These are phyloP conservation scores for Opisthocomus hoazin DNA, from an alignment of 2,113 vertebrate genomes.

Conservation along the genomic window DNA sequence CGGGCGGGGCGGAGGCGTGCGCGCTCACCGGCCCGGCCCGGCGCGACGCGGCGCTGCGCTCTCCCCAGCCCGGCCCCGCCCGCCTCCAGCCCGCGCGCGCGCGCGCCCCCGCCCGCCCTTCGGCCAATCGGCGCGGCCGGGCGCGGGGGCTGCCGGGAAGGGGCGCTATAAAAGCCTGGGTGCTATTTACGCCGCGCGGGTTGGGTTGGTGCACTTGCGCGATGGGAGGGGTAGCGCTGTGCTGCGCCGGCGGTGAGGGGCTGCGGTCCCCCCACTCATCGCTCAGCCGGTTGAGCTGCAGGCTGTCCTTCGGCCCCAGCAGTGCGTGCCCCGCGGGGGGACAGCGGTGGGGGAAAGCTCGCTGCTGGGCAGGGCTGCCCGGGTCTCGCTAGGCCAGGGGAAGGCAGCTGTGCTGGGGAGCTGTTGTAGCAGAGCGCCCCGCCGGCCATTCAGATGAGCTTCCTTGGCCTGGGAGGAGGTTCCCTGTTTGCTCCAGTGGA, in stretches of 20 bases:
- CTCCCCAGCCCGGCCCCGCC: no score
- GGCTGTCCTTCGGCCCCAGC: neutral
- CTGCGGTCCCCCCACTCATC: accelerated
- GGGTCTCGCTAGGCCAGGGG: accelerated
- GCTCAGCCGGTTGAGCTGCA: neutral
- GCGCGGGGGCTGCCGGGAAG: conserved; percentile 11
- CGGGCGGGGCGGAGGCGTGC: conserved; percentile 8
- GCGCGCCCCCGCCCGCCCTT: neutral
- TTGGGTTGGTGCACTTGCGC: accelerated
- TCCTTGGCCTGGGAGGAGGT: no score
- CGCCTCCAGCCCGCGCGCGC: neutral
- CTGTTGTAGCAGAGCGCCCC: accelerated
- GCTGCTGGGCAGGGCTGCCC: neutral
- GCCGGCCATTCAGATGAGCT: accelerated
- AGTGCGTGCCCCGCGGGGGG: accelerated
- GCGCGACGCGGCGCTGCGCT: neutral
- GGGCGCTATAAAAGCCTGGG: conserved; percentile 2
- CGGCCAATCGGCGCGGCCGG: neutral
- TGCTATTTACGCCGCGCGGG: conserved; percentile 29
- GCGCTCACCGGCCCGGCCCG: neutral
- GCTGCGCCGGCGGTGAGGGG: accelerated
- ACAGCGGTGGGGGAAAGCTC: accelerated
- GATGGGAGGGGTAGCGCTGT: accelerated
- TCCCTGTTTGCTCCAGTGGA: accelerated
- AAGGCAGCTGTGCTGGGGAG: no score